Evolutionary conservation across 2,888 invertebrate species (phyloP).

Genomic region (Megaustenia siamemsis): DNA sequence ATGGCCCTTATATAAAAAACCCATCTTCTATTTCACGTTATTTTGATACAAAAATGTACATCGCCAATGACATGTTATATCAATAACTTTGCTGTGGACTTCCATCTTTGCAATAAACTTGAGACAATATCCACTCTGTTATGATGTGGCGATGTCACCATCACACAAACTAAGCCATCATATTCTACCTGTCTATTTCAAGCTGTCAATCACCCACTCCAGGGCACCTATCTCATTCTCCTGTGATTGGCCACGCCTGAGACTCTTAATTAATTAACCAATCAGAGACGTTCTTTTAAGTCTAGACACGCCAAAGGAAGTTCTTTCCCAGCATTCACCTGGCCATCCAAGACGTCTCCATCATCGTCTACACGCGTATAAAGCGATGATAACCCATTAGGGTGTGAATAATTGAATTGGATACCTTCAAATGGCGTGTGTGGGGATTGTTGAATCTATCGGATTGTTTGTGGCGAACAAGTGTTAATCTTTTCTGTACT

Average conservation of each 20-base stretch:
- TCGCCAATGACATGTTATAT: too few species aligned
- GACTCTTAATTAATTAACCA: slow-evolving; percentile 5
- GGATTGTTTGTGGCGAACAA: neutral
- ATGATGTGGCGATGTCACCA: too few species aligned
- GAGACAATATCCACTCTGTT: too few species aligned
- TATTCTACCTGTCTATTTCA: neutral
- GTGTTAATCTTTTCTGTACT: neutral
- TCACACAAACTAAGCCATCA: too few species aligned
- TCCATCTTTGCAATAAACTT: too few species aligned
- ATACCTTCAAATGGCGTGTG: neutral
- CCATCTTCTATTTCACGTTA: too few species aligned
- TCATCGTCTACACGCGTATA: slow-evolving; percentile 17
- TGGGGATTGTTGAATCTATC: neutral
- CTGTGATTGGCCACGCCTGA: neutral
- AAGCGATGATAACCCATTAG: slow-evolving; percentile 44
- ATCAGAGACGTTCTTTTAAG: neutral
- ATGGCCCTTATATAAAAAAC: too few species aligned
- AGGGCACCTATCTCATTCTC: neutral
- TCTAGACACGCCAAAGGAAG: neutral
- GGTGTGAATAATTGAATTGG: slow-evolving; percentile 24
- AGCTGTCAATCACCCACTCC: neutral
- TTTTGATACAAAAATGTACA: too few species aligned
- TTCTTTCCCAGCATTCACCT: neutral
- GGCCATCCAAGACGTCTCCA: slow-evolving; percentile 19
- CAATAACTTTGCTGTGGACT: too few species aligned